Evolutionary conservation across 2,888 invertebrate genomes (phyloP).

Genomic region (Eristalinus aeneus): DNA sequence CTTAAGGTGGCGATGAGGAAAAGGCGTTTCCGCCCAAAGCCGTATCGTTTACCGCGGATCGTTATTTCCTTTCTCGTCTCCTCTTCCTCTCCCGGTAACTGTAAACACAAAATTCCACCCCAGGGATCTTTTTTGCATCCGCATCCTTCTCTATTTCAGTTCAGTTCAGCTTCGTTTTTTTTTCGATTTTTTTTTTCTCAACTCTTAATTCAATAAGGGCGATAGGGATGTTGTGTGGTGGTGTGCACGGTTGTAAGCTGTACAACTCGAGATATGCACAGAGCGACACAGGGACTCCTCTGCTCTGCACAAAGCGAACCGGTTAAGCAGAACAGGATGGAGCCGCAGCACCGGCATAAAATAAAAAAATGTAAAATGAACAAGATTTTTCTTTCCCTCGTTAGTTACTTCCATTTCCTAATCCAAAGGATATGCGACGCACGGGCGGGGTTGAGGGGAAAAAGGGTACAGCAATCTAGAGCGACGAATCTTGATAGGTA

Average conservation of each 20-base stretch:
- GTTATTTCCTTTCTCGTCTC: conserved; percentile 39
- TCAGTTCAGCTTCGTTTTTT: background rate
- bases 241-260: too few species aligned
- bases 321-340: background rate
- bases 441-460: background rate
- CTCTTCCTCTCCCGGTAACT: background rate
- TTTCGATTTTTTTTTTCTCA: background rate
- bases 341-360: too few species aligned
- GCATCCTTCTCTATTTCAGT: background rate
- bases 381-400: conserved; percentile 44
- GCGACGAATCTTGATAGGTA: conserved; percentile 3
- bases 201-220: conserved; percentile 36
- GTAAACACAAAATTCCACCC: conserved; percentile 31
- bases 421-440: conserved; percentile 19
- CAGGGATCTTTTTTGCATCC: conserved; percentile 32
- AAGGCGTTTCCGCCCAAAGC: conserved; percentile 51
- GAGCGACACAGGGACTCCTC: background rate
- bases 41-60: conserved; percentile 63
- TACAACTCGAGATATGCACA: conserved; percentile 8
- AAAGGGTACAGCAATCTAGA: background rate
- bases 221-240: background rate
- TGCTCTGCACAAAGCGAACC: conserved; percentile 2
- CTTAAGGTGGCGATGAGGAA: conserved; percentile 42
- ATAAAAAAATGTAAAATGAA: conserved; percentile 1
- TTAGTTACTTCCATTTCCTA: conserved; percentile 53